Evolutionary conservation across 2,113 vertebrate species (phyloP).

Genomic region (Columba janthina): DNA sequence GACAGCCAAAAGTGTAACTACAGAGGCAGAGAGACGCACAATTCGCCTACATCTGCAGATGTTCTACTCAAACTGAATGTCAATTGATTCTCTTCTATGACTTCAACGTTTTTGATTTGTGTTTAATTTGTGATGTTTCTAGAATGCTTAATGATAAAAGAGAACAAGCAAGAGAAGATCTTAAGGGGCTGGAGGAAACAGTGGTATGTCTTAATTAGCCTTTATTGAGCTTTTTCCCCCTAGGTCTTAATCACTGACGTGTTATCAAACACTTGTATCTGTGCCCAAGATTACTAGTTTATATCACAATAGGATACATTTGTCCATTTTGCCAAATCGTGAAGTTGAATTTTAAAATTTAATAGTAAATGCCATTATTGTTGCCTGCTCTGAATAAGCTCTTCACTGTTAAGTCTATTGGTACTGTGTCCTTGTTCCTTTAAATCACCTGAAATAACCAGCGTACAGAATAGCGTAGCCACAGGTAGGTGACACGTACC

Average conservation of each 20-base stretch:
- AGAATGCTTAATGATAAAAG: conserved; percentile 91
- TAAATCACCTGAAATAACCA: neutral
- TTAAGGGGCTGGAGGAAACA: conserved; percentile 94
- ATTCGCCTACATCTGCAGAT: neutral
- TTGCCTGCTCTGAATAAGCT: neutral
- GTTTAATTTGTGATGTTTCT: conserved; percentile 7
- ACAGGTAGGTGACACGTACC: neutral
- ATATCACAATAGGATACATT: neutral
- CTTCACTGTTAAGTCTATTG: neutral
- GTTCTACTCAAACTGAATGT: neutral
- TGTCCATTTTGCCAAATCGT: neutral
- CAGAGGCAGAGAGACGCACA: neutral
- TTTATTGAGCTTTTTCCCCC: neutral
- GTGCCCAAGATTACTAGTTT: neutral
- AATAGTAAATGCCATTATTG: neutral
- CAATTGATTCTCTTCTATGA: neutral
- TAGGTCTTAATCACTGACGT: neutral
- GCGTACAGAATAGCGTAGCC: accelerated
- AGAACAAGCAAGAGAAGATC: conserved; percentile 92
- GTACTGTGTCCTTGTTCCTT: neutral
- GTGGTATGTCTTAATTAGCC: conserved; percentile 80
- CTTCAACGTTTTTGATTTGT: neutral
- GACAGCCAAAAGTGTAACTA: neutral
- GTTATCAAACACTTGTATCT: neutral
- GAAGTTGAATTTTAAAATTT: neutral